Base-by-base conservation (phyloP, 2,113 vertebrate genomes). In the Dipodomys ordii region DNA sequence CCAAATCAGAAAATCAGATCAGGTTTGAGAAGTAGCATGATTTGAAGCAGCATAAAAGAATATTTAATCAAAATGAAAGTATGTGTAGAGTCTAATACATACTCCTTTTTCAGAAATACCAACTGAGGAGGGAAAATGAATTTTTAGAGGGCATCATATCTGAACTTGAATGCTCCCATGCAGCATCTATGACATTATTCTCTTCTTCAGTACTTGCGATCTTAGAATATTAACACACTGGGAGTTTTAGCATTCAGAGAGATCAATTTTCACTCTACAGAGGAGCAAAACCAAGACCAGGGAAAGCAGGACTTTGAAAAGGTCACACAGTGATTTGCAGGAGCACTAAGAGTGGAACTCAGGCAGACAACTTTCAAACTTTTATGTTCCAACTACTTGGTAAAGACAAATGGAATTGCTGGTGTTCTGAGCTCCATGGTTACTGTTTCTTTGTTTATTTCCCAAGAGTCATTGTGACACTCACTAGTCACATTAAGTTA, bases 371-470 rank as follows among this genome's bases (percentile, higher is more conserved):
- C 15, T 88, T 91, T 22, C 49, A 93, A 28, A 32, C 68, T 22
- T 35, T 53, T 46, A 30, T 16, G 23, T 7, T 57, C 44, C 46
- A 90, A 44, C 64, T 72, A 53, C n/a, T 80, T 60, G 12, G 35
- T 86, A 62, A 94, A 83, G 30, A 91, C 35, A 91, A 93, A 84
- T 73, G 46, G 53, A 88, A 73, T 46, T 32, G 20, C 27, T 69
- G 49, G 32, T 25, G 19, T 82, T 86, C 27, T 88, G 27, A n/a
- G 35, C 30, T 73, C 83, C 64, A 39, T 87, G 46, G 53, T 60
- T 94, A 90, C 28, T 44, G 46, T 22, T 83, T 83, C 44, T 92
- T 92, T 53, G 35, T 77, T 91, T 93, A 90, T 91, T 92, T 25
- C 6, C 12, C 60, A 19, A 27, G 5, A 74, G 12, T 92, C 83